Conservation (phyloP, 2,113 vertebrate genomes). For the Sprattus sprattus region DNA sequence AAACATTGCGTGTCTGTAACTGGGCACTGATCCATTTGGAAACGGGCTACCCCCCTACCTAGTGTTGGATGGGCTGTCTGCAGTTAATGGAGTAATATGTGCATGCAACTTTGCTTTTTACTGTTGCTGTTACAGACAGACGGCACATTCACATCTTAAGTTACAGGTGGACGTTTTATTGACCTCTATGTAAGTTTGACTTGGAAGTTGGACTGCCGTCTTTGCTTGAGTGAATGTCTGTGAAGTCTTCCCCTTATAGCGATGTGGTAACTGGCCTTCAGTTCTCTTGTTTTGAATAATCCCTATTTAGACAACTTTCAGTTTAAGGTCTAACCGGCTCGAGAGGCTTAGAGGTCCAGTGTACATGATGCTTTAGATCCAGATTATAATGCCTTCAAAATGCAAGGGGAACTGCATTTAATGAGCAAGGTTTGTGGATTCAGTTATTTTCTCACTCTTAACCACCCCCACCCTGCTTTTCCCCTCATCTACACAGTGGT, state of each 20-base stretch:
- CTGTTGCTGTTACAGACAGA: slow-evolving; percentile 29
- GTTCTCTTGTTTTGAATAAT: slow-evolving; percentile 52
- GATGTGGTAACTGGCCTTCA: slow-evolving; percentile 52
- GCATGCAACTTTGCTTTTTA: slow-evolving; percentile 52
- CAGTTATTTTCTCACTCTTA: slow-evolving; percentile 59
- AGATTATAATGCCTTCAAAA: slow-evolving; percentile 58
- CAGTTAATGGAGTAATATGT: slow-evolving; percentile 48
- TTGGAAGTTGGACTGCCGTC: slow-evolving; percentile 39
- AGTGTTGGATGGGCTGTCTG: slow-evolving; percentile 38
- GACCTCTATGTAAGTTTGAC: slow-evolving; percentile 32
- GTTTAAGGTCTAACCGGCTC: slow-evolving; percentile 60
- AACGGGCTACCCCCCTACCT: slow-evolving; percentile 38
- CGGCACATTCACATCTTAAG: slow-evolving; percentile 16
- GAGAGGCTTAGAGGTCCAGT: slow-evolving; percentile 60
- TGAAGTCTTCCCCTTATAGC: slow-evolving; percentile 25
- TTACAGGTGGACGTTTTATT: not conserved
- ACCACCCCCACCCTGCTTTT: slow-evolving; percentile 50
- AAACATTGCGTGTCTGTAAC: slow-evolving; percentile 43
- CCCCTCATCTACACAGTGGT: slow-evolving; percentile 55
- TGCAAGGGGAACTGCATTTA: slow-evolving; percentile 60
- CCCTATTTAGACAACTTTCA: slow-evolving; percentile 59
- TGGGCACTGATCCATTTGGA: slow-evolving; percentile 49
- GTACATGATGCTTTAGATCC: slow-evolving; percentile 61
- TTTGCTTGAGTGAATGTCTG: slow-evolving; percentile 15
- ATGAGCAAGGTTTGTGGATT: slow-evolving; percentile 61